Percentiles rank a stretch among this genome's conserved stretches.
Conservation (phyloP, 2,888 invertebrate species). For the Axea sp. region DNA sequence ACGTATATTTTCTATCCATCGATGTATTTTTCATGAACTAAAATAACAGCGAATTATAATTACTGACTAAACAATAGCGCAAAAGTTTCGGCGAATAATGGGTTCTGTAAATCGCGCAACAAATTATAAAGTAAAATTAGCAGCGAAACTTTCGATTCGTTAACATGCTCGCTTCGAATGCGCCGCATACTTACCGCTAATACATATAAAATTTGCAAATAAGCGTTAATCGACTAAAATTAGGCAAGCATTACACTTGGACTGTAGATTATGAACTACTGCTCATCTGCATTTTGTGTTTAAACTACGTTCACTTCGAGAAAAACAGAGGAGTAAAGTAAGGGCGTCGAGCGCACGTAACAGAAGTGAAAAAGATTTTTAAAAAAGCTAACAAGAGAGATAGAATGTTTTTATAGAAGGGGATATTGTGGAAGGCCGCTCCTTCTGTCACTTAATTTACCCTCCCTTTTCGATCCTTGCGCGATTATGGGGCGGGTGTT, state of each 20-base stretch:
- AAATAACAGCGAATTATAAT: conserved; percentile 21
- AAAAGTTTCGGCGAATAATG: conserved; percentile 23
- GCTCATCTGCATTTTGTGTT: conserved; percentile 63
- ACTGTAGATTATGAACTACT: conserved; percentile 61
- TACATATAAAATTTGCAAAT: conserved; percentile 46
- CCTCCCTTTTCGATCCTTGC: conserved; percentile 65
- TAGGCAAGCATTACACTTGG: conserved; percentile 45
- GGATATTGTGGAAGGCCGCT: conserved; percentile 64
- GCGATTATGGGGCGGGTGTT: conserved; percentile 78
- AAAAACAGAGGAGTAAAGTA: conserved; percentile 61
- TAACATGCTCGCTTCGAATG: conserved; percentile 4
- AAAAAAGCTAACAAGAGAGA: conserved; percentile 64
- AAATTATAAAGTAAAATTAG: conserved; percentile 48
- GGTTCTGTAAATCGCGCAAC: conserved; percentile 26
- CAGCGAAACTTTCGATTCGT: conserved; percentile 22
- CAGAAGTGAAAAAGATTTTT: conserved; percentile 63
- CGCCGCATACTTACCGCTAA: conserved; percentile 32
- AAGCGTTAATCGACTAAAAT: conserved; percentile 55
- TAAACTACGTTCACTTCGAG: conserved; percentile 62
- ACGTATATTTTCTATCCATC: neutral
- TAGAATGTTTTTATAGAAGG: conserved; percentile 65
- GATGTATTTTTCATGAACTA: neutral
- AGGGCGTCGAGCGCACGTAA: conserved; percentile 57
- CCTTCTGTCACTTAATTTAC: conserved; percentile 64
- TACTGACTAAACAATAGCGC: conserved; percentile 10